Base-by-base conservation (phyloP, 2,888 invertebrate genomes). In the Chromoteleia sp. region DNA sequence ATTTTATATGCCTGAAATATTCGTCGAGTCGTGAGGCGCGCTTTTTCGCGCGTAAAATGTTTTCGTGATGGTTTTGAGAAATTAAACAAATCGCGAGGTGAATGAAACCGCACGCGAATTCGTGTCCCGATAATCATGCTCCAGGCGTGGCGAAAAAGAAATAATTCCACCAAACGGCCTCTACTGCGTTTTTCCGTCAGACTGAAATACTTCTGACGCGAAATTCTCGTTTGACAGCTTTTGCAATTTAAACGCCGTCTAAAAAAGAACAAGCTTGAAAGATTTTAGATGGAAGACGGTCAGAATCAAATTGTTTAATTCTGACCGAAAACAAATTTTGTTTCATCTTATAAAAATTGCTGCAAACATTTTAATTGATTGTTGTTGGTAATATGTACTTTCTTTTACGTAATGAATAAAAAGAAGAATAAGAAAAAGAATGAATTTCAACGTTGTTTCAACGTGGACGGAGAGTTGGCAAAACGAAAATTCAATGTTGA, bases 1-100 rank as follows among this genome's bases (percentile, higher is more conserved):
- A 87, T 86, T 87, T 85, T 84, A 81, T 82, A 85, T 87, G 87
- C 86, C 81, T 79, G 85, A 86, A 81, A 81, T 84, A 86, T 84
- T 83, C 84, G 74, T 29, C 79, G 61, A 65, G n/a, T n/a, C 74
- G 59, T 43, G 58, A 65, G 54, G 56, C 21, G 61, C 63, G 71
- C 14, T 79, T 59, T 52, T 33, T 74, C 70, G 59, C 33, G 74
- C 77, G 52, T 63, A 59, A 68, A 71, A 41, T 61, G 56, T 52
- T 77, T 58, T 74, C 67, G 41, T 43, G 61, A 67, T 56, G 48
- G 75, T 82, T 70, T 80, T 70, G 43, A 81, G 65, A 67, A 82
- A 81, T 78, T 84, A 71, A 83, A 74, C 73, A 43, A 70, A 71
- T 73, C 63, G 48, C 36, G 2, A 63, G 12, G 45, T 21, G 67